Evolutionary conservation across 2,888 invertebrate genomes (phyloP), one percentile per base, ranked within the genome.

Genomic region (Phengaris alcon): DNA sequence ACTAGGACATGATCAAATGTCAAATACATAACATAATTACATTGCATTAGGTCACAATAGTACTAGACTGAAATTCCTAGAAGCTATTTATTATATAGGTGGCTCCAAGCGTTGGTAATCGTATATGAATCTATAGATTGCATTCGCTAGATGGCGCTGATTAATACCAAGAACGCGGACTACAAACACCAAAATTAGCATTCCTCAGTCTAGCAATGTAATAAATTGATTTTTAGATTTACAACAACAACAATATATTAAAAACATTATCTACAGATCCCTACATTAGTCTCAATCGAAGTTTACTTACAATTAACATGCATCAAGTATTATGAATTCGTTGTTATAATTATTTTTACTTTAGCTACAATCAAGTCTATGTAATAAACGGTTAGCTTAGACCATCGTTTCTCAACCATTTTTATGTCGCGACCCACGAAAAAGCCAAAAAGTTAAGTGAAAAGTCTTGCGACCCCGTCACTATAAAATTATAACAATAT

Each of bases 261-360:
- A 69, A 68, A 15, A 69, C 72, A 72, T 35, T 72, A 72, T 52
- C 72, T 72, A 72, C 72, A 72, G 54, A 70, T n/a, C 51, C 64
- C 48, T 69, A 69, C n/a, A 51, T 22, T 70, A 70, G 70, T 70
- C 70, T 70, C 70, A 9, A 70, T 15, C 15, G 51, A 70, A 22
- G 12, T 52, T 72, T 52, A 52, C 12, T 52, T 72, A 72, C 72
- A 35, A 10, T 22, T 72, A 72, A 72, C 72, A 72, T 72, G 72
- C 72, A 51, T 15, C 51, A 72, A 54, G 52, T 54, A 54, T 35
- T 22, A 54, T 35, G 51, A 54, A 35, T 72, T 72, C 72, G 72
- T 72, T 72, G 72, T 72, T 68, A 3, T 13, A 35, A 12, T 35
- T 35, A 4, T 35, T 35, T 46, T 44, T 54, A 64, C 64, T 64